Evolutionary conservation across 1,140 invertebrate species (phyloP).

Genomic region (Apis florea): DNA sequence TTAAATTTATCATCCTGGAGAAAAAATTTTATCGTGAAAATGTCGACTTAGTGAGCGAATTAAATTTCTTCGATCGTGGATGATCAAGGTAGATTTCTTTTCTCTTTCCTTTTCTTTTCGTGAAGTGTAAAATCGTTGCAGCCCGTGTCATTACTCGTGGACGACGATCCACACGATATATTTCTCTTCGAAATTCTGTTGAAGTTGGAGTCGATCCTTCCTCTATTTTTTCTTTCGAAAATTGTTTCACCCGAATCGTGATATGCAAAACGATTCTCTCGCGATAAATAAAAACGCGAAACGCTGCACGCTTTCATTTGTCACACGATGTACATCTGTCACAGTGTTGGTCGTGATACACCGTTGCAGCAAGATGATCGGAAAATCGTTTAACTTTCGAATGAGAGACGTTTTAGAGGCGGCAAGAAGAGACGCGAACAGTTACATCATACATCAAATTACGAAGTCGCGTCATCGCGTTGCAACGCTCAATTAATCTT

Average conservation of each 20-base stretch:
- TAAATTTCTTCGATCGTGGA: too few species aligned
- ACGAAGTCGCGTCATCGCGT: neutral
- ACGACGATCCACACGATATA: too few species aligned
- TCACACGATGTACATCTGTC: neutral
- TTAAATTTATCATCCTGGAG: too few species aligned
- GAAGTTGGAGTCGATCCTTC: too few species aligned
- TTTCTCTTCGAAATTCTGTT: too few species aligned
- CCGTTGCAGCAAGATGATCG: neutral
- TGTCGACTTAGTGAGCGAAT: neutral
- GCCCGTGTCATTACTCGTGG: too few species aligned
- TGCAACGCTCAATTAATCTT: constrained; percentile 15
- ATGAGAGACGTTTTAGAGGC: neutral
- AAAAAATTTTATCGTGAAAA: neutral
- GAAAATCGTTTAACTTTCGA: neutral
- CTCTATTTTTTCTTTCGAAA: too few species aligned
- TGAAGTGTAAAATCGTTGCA: too few species aligned
- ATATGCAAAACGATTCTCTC: neutral
- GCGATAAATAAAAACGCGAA: neutral
- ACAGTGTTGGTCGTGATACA: too few species aligned
- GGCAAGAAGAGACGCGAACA: neutral
- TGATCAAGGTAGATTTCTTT: too few species aligned
- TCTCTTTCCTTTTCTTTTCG: too few species aligned
- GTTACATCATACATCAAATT: constrained; percentile 12
- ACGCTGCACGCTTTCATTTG: neutral
- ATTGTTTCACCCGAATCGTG: too few species aligned